Evolutionary conservation across 2,113 vertebrate species (phyloP).

Genomic region (Pteruthius melanotis): DNA sequence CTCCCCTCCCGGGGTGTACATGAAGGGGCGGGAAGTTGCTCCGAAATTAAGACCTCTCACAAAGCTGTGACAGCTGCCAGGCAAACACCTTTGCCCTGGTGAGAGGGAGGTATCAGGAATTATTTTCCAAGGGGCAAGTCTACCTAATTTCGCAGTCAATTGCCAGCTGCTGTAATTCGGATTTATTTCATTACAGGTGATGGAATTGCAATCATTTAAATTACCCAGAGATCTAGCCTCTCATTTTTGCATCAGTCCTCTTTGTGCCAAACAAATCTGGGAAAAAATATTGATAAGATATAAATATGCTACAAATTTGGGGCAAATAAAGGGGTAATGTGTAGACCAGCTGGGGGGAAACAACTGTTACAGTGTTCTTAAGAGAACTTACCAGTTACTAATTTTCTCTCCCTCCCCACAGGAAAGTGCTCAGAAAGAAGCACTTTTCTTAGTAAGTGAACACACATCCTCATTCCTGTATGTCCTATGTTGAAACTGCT

Average conservation of each 20-base stretch:
- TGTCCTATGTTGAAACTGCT: not conserved
- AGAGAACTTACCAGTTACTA: not conserved
- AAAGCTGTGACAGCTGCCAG: not conserved
- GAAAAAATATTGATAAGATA: not conserved
- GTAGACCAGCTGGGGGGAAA: not conserved
- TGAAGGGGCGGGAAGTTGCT: not conserved
- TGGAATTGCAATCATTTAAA: not conserved
- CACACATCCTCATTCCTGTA: not conserved
- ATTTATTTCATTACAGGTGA: not conserved
- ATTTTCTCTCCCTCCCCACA: not conserved
- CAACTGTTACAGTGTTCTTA: not conserved
- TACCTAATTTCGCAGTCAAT: not conserved
- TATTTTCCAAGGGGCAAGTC: not conserved
- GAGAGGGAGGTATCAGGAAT: not conserved
- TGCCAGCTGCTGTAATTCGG: not conserved
- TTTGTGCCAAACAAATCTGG: not conserved
- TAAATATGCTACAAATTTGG: not conserved
- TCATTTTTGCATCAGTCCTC: not conserved
- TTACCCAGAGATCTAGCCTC: not conserved
- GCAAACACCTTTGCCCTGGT: not conserved
- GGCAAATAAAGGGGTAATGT: not conserved
- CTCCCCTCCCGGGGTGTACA: fast-evolving
- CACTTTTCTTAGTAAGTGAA: not conserved
- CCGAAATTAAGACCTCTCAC: not conserved
- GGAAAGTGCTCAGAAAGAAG: not conserved